Evolutionary conservation across 2,113 vertebrate genomes (phyloP).

Genomic region (Uropsilus gracilis): DNA sequence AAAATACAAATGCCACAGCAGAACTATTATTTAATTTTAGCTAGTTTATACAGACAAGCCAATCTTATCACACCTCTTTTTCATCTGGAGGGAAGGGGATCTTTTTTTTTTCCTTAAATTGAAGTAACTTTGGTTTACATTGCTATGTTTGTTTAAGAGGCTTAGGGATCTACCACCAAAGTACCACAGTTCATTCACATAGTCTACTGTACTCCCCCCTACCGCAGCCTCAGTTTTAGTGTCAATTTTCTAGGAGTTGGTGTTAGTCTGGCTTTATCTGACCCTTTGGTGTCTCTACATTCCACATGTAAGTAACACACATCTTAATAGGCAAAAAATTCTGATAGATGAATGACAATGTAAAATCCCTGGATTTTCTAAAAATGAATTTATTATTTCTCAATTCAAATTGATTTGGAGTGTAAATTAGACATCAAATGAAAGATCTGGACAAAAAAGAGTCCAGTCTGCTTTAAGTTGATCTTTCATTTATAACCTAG

Average conservation of each 20-base stretch:
- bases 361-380: conserved; percentile 44
- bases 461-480: background rate
- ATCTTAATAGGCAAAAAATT: conserved; percentile 43
- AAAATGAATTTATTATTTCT: conserved; percentile 49
- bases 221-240: too few relatives aligned
- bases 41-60: conserved; percentile 47
- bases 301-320: too few relatives aligned
- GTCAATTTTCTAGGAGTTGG: too few relatives aligned
- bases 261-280: too few relatives aligned
- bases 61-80: background rate
- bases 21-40: conserved; percentile 57
- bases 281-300: too few relatives aligned
- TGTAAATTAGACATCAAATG: background rate
- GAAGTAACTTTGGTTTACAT: too few relatives aligned
- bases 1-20: conserved; percentile 3
- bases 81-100: too few relatives aligned
- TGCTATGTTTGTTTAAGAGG: too few relatives aligned
- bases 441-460: background rate
- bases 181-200: background rate
- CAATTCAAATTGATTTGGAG: conserved; percentile 4
- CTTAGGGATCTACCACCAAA: too few relatives aligned
- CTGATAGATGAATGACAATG: background rate
- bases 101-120: too few relatives aligned
- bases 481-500: conserved; percentile 2
- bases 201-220: too few relatives aligned